Conservation (phyloP, 2,797 vertebrate genomes). For the Acanthurus leucopareius region DNA sequence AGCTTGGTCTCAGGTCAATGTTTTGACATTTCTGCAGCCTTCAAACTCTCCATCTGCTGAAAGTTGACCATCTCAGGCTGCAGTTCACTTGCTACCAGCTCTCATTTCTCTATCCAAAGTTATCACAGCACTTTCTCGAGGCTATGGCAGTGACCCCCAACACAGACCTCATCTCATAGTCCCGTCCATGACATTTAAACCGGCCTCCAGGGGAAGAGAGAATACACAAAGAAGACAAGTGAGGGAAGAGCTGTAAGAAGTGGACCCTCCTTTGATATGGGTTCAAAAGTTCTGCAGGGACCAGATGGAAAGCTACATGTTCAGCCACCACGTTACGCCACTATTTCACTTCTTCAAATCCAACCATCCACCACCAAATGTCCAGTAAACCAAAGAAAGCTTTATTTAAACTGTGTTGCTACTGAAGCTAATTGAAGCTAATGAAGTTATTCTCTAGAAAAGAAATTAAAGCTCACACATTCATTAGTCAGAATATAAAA, state of each 20-base stretch:
- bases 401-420: slow-evolving; percentile 25
- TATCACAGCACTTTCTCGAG: slow-evolving; percentile 48
- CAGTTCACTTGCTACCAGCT: slow-evolving; percentile 36
- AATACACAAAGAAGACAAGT: slow-evolving; percentile 57
- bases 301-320: slow-evolving; percentile 23
- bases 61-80: slow-evolving; percentile 30
- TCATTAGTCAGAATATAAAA: no score
- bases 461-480: background rate
- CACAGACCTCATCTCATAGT: slow-evolving; percentile 73
- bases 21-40: slow-evolving; percentile 58
- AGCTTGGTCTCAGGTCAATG: slow-evolving; percentile 11
- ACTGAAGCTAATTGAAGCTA: slow-evolving; percentile 6
- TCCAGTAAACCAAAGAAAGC: background rate
- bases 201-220: slow-evolving; percentile 42
- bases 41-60: slow-evolving; percentile 18
- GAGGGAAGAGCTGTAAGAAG: slow-evolving; percentile 40
- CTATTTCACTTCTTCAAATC: slow-evolving; percentile 11
- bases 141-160: slow-evolving; percentile 69
- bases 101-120: slow-evolving; percentile 54
- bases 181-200: slow-evolving; percentile 79
- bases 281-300: slow-evolving; percentile 56
- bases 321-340: slow-evolving; percentile 24
- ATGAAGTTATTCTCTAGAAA: background rate
- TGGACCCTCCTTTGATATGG: slow-evolving; percentile 53
- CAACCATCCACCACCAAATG: slow-evolving; percentile 1